These are phyloP conservation scores for Clostera curtula DNA, from an alignment of 2,888 invertebrate genomes.

Conservation along the genomic window DNA sequence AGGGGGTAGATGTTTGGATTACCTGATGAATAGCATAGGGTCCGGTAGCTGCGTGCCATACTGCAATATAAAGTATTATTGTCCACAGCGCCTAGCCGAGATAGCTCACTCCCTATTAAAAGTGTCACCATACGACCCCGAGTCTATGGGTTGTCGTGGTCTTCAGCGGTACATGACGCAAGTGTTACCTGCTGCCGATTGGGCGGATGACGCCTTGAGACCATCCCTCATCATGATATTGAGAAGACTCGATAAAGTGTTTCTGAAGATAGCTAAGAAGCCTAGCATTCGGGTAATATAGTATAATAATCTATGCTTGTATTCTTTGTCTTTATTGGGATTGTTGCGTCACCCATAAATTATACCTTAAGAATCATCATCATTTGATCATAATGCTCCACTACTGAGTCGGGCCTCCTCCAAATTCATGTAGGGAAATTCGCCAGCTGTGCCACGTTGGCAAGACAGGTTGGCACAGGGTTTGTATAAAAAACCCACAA, in stretches of 20 bases:
- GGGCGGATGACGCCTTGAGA: constrained; percentile 93
- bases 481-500: too few species aligned
- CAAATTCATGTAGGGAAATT: too few species aligned
- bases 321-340: constrained; percentile 4
- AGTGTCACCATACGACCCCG: constrained; percentile 97
- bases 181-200: constrained; percentile 95
- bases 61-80: background rate
- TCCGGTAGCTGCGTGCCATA: background rate
- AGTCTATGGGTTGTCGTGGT: constrained; percentile 96
- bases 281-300: constrained; percentile 84
- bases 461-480: too few species aligned
- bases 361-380: too few species aligned
- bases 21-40: background rate
- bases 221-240: constrained; percentile 94
- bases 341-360: too few species aligned
- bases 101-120: constrained; percentile 97
- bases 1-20: too few species aligned
- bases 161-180: constrained; percentile 94
- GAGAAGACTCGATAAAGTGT: constrained; percentile 95
- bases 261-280: constrained; percentile 97
- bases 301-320: background rate
- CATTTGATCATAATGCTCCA: too few species aligned
- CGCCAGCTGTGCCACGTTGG: too few species aligned
- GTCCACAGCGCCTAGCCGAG: constrained; percentile 86
- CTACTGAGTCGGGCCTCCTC: too few species aligned